phyloP scores from a whole-genome alignment of 2,888 invertebrate species.

The Proisotoma minuta region DNA sequence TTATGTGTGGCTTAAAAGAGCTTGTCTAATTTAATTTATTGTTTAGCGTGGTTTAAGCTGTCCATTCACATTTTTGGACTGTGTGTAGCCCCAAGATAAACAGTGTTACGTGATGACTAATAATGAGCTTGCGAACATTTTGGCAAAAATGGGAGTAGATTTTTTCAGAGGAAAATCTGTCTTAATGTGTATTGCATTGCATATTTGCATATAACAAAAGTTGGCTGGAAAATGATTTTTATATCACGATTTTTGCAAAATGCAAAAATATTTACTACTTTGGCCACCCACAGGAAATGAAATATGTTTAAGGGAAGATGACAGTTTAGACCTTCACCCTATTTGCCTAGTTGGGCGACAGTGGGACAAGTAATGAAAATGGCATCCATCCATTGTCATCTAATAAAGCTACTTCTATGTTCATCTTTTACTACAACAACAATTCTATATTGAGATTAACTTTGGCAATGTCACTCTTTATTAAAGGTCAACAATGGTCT shows the following conservation, averaged over 20 bases:
- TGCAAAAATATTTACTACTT: no score
- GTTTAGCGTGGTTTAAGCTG: no score
- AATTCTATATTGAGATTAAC: not conserved
- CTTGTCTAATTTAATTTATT: no score
- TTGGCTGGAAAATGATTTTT: no score
- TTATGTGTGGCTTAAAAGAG: not conserved
- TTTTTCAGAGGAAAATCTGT: no score
- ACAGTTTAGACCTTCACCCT: slow-evolving; percentile 45
- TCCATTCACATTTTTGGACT: not conserved
- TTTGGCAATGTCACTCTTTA: not conserved
- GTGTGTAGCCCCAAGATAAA: no score
- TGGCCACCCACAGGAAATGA: not conserved
- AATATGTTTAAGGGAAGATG: not conserved
- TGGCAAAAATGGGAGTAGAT: no score
- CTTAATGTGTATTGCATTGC: no score
- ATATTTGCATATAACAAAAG: no score
- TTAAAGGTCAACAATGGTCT: slow-evolving; percentile 16
- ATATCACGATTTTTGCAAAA: no score
- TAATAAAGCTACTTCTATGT: not conserved
- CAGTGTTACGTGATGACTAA: no score
- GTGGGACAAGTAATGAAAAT: not conserved
- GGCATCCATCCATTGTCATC: not conserved
- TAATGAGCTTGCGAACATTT: no score
- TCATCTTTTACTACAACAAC: not conserved
- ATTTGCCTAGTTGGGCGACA: slow-evolving; percentile 46